Evolutionary conservation across 2,797 vertebrate species (phyloP).

Genomic region (Neomorphus geoffroyi): DNA sequence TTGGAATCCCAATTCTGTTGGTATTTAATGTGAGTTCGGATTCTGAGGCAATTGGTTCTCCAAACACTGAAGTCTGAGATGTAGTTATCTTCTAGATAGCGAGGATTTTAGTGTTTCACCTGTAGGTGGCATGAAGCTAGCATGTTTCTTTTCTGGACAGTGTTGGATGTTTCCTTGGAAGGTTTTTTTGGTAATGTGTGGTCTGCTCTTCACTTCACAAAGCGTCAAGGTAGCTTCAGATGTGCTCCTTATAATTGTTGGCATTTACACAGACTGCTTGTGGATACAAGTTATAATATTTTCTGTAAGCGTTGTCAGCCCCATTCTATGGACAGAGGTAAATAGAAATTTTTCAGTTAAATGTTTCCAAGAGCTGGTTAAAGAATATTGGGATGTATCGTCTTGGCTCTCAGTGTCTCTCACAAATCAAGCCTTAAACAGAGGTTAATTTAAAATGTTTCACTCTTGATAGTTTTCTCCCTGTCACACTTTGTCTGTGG

Average conservation of each 20-base stretch:
- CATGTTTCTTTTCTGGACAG: neutral
- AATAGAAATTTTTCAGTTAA: neutral
- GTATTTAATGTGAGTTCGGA: neutral
- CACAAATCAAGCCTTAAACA: neutral
- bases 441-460: neutral
- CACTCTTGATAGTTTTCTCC: neutral
- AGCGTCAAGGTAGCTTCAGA: neutral
- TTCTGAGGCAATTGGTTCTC: neutral
- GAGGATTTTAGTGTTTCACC: neutral
- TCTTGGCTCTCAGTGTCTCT: neutral
- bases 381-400: neutral
- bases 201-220: neutral
- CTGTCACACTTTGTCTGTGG: rapidly evolving
- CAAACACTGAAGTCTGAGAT: neutral
- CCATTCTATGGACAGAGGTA: neutral
- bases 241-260: neutral
- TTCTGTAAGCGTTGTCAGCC: neutral
- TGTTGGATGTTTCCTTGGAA: neutral
- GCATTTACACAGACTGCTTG: neutral
- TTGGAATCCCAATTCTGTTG: neutral
- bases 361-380: neutral
- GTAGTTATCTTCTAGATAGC: neutral
- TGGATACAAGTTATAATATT: neutral
- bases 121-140: neutral
- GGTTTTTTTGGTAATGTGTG: neutral